These are phyloP conservation scores for Ochropleura leucogaster DNA, from an alignment of 2,888 invertebrate genomes.

Conservation along the genomic window DNA sequence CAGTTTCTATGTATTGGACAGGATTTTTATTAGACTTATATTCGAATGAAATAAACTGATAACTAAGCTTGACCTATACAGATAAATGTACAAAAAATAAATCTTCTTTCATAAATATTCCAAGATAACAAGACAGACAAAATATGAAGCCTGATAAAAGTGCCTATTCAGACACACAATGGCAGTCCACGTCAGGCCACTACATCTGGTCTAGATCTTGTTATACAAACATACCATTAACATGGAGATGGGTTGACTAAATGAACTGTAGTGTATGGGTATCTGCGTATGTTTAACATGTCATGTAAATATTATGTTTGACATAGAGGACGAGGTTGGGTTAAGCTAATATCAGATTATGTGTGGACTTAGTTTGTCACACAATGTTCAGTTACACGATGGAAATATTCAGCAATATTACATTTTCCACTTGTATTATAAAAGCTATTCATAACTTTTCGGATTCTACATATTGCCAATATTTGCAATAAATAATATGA, in stretches of 20 bases:
- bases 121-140: slow-evolving; percentile 18
- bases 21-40: not conserved
- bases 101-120: not conserved
- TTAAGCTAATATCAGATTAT: slow-evolving; percentile 9
- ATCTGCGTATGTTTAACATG: slow-evolving; percentile 12
- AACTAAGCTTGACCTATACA: not conserved
- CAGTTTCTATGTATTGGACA: not conserved
- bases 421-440: not conserved
- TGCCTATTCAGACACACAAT: slow-evolving; percentile 44
- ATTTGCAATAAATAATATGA: not conserved
- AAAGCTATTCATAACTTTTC: not conserved
- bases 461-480: not conserved
- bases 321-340: slow-evolving; percentile 10
- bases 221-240: slow-evolving; percentile 48
- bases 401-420: slow-evolving; percentile 1
- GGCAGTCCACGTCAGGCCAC: slow-evolving; percentile 44
- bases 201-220: slow-evolving; percentile 46
- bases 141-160: slow-evolving; percentile 36
- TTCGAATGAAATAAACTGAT: not conserved
- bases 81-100: not conserved
- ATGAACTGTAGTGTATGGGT: slow-evolving; percentile 23
- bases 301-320: slow-evolving; percentile 18
- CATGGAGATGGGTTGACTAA: slow-evolving; percentile 23
- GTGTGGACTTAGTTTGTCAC: not conserved
- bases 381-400: not conserved